These are phyloP conservation scores for Drosophila nigricruria DNA, from an alignment of 2,888 invertebrate species.

Conservation along the genomic window DNA sequence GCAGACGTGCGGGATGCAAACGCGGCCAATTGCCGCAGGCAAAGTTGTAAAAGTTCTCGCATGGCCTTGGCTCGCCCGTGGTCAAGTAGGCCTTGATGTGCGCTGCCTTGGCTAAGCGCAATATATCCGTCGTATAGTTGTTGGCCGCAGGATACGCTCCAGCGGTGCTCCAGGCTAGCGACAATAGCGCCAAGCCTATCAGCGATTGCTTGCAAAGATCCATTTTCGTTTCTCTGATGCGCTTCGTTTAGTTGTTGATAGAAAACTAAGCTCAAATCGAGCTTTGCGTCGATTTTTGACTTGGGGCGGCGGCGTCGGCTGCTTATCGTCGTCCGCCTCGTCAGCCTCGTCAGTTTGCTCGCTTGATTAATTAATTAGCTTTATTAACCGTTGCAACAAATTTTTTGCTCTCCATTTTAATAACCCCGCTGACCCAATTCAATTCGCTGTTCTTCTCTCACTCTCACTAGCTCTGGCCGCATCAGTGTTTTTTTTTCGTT, in stretches of 20 bases:
- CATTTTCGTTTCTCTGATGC: constrained; percentile 11
- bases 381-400: constrained; percentile 64
- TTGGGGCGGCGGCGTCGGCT: constrained; percentile 63
- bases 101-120: constrained; percentile 80
- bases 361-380: constrained; percentile 77
- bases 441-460: constrained; percentile 25
- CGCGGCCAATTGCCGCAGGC: constrained; percentile 83
- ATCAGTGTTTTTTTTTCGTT: constrained; percentile 6
- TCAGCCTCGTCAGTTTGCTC: constrained; percentile 6
- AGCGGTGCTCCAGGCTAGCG: constrained; percentile 8
- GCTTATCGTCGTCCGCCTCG: constrained; percentile 61
- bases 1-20: constrained; percentile 67
- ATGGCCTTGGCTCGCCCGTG: constrained; percentile 57
- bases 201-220: constrained; percentile 28
- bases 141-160: constrained; percentile 53
- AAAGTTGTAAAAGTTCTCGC: constrained; percentile 81
- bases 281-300: constrained; percentile 74
- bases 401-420: constrained; percentile 53
- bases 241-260: constrained; percentile 56
- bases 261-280: constrained; percentile 67
- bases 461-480: constrained; percentile 34
- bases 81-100: constrained; percentile 80
- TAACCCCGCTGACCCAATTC: constrained; percentile 63
- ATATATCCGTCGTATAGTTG: constrained; percentile 75
- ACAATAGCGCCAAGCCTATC: constrained; percentile 19